Evolutionary conservation across 2,113 vertebrate species (phyloP).

Genomic region (Indri indri): DNA sequence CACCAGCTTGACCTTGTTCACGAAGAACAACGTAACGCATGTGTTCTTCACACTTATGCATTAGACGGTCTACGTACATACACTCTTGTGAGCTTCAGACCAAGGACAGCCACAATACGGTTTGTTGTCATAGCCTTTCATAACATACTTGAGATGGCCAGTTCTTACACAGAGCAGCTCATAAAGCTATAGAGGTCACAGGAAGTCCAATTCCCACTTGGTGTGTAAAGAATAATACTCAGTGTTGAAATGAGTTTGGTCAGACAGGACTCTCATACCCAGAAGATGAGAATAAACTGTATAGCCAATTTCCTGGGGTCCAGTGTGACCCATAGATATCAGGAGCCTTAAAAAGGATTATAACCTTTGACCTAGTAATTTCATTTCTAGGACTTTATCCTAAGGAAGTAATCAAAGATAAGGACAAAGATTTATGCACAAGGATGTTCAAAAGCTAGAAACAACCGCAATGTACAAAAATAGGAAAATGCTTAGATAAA

Average conservation of each 20-base stretch:
- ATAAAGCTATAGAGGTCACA: background rate
- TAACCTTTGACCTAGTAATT: constrained; percentile 45
- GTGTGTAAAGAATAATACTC: background rate
- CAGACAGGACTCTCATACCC: background rate
- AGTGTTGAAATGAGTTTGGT: background rate
- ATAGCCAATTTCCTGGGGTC: constrained; percentile 3
- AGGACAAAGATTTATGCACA: constrained; percentile 57
- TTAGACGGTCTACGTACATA: constrained; percentile 40
- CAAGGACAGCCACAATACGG: background rate
- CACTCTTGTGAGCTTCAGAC: constrained; percentile 64
- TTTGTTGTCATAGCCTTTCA: constrained; percentile 49
- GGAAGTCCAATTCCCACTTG: background rate
- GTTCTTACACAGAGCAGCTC: constrained; percentile 9
- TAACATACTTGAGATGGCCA: background rate
- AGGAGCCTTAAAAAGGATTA: constrained; percentile 24
- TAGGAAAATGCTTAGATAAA: constrained; percentile 54
- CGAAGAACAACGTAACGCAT: constrained; percentile 37
- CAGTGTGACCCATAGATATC: background rate
- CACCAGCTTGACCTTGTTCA: constrained; percentile 66
- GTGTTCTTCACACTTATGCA: constrained; percentile 30
- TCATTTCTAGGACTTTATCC: constrained; percentile 53
- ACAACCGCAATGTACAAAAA: constrained; percentile 43
- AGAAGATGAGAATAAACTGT: background rate
- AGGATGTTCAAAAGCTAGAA: constrained; percentile 55
- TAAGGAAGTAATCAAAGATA: constrained; percentile 69